These are phyloP conservation scores for Neoarius graeffei DNA, from an alignment of 2,113 vertebrate genomes.

Conservation along the genomic window DNA sequence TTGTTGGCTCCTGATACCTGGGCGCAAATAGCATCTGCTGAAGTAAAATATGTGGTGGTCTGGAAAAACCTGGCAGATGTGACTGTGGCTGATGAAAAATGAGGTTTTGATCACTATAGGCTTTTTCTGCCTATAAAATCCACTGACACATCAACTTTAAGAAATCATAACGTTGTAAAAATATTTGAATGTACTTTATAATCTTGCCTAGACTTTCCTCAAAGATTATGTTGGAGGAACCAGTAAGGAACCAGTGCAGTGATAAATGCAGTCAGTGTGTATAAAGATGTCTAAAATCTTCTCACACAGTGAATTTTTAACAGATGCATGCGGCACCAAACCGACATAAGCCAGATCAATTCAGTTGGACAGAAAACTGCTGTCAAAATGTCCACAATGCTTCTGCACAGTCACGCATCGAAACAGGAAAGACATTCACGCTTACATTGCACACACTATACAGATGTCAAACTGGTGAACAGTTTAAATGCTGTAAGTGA, in stretches of 20 bases:
- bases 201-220: background rate
- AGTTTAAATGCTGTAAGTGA: background rate
- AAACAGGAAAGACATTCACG: background rate
- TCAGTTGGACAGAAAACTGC: background rate
- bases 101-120: background rate
- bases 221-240: background rate
- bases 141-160: background rate
- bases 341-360: background rate
- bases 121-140: background rate
- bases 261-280: background rate
- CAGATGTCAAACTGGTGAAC: background rate
- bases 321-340: no score
- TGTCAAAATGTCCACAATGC: background rate
- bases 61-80: background rate
- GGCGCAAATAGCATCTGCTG: no score
- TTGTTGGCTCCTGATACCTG: no score
- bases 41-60: no score
- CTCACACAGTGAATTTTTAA: no score
- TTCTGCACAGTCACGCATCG: background rate
- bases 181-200: background rate
- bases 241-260: background rate
- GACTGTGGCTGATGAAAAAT: background rate
- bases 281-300: background rate
- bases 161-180: background rate
- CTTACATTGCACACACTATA: background rate